Conservation (phyloP, 2,113 vertebrate genomes). For the Mormyrus lacerda region DNA sequence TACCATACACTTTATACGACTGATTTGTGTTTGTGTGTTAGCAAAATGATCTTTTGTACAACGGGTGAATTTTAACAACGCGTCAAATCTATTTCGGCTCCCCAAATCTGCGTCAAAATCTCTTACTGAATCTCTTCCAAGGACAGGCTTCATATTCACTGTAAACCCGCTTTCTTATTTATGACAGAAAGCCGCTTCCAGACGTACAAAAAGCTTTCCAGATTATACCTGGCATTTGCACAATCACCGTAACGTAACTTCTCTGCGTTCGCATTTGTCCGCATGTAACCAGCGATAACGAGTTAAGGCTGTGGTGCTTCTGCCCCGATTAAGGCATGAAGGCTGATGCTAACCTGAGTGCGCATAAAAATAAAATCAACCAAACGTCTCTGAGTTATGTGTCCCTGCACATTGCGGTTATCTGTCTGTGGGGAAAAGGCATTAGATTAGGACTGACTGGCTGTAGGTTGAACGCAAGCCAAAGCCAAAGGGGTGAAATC, state of each 20-base stretch:
- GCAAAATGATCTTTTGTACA: neutral
- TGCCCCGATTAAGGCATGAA: constrained; percentile 10
- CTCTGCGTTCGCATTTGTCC: constrained; percentile 2
- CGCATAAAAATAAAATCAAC: constrained; percentile 13
- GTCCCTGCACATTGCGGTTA: neutral
- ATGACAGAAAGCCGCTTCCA: constrained; percentile 25
- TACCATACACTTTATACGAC: neutral
- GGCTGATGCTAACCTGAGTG: constrained; percentile 35
- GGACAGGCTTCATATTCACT: neutral
- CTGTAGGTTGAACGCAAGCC: neutral
- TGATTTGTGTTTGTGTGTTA: neutral
- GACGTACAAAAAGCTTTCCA: constrained; percentile 44
- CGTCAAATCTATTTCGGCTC: neutral
- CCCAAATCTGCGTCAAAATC: neutral
- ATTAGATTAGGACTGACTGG: neutral
- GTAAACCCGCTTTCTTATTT: neutral
- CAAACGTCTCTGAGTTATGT: neutral
- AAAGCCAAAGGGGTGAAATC: neutral
- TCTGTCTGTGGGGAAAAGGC: neutral
- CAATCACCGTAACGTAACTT: neutral
- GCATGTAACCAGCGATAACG: neutral
- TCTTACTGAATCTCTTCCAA: neutral
- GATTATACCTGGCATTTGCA: constrained; percentile 27
- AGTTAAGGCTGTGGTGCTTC: neutral
- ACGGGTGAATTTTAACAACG: neutral